Conservation (phyloP, 2,113 vertebrate species). For the Arvicanthis niloticus region DNA sequence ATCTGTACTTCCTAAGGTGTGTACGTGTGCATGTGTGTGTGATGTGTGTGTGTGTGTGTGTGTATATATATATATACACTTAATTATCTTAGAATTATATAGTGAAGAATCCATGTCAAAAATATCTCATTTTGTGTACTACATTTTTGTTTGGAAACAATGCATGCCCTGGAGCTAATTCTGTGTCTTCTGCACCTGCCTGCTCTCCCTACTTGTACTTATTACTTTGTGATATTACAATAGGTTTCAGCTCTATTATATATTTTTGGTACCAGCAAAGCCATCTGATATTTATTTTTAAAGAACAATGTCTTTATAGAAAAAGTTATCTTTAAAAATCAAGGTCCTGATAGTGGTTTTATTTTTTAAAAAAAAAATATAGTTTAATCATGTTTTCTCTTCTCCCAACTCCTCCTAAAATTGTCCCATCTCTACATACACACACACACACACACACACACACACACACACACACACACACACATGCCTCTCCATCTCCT, state of each 20-base stretch:
- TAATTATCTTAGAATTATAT: slow-evolving; percentile 10
- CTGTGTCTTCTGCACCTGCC: not conserved
- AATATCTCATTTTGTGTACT: not conserved
- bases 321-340: not conserved
- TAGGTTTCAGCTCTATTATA: not conserved
- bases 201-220: not conserved
- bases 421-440: not conserved
- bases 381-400: not conserved
- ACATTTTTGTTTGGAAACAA: not conserved
- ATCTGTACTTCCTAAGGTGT: not conserved
- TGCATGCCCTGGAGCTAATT: not conserved
- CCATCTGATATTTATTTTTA: not conserved
- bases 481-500: no score
- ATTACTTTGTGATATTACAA: not conserved
- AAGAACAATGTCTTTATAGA: not conserved
- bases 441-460: no score
- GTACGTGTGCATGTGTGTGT: no score
- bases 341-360: not conserved
- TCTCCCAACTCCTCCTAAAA: not conserved
- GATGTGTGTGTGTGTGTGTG: not conserved
- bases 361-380: not conserved
- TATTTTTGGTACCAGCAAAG: not conserved
- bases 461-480: no score
- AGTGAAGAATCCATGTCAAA: not conserved
- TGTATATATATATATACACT: not conserved